Base-by-base conservation (phyloP, 2,797 vertebrate genomes). In the Galaxias olidus region DNA sequence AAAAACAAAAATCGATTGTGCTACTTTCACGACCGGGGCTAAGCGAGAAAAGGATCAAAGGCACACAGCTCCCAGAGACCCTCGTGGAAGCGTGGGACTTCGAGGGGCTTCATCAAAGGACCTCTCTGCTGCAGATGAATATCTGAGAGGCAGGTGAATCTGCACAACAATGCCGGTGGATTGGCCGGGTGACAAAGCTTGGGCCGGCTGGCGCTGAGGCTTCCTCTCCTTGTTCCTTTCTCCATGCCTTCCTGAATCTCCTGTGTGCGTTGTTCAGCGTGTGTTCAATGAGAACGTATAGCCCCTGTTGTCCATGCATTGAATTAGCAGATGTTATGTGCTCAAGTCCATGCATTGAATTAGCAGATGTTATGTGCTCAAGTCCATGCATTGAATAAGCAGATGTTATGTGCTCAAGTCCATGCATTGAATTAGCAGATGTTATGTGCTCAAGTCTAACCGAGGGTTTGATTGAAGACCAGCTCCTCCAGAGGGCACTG, bases 151-250 rank as follows among this genome's bases (percentile, higher is more conserved):
- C 47, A 45, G 72, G 64, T 72, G 71, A 86, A 93, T 93, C 88
- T 91, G 85, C 91, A 92, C 90, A 90, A 91, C 80, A 90, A 92
- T 88, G 75, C 44, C 67, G 66, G 74, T 63, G 61, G 76, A 82
- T 51, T 66, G 74, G 76, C 7, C 59, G 64, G 18, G 59, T 59
- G 69, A 86, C 81, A 87, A 86, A 84, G 78, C 80, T 17, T 17
- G 14, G n/a, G n/a, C n/a, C n/a, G n/a, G n/a, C n/a, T n/a, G n/a
- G n/a, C n/a, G n/a, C n/a, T n/a, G n/a, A n/a, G n/a, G 63, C 1
- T 52, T 67, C 65, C 66, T 61, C 42, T 44, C 49, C 65, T 61
- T 67, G 58, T 43, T 8, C 13, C 15, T 13, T 15, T 13, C 18
- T 53, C 19, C 12, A 17, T 20, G 19, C 40, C 47, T 13, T 14